Evolutionary conservation across 2,888 invertebrate species (phyloP).

Genomic region (Sphaerophoria rueppellii): DNA sequence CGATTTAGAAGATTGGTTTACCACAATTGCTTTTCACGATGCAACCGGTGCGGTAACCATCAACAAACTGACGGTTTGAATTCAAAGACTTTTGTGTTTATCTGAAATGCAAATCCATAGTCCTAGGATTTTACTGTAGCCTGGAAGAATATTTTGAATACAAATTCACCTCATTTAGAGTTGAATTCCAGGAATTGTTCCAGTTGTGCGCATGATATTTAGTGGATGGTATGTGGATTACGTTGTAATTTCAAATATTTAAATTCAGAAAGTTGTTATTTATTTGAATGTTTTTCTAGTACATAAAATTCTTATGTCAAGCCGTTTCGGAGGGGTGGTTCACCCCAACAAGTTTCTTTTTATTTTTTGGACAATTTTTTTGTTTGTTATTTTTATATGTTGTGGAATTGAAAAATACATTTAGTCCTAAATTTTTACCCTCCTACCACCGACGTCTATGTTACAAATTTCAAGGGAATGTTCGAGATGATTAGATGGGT

Average conservation of each 20-base stretch:
- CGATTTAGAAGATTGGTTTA: not conserved
- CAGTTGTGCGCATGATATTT: slow-evolving; percentile 29
- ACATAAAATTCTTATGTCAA: not conserved
- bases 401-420: too few species aligned
- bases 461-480: too few species aligned
- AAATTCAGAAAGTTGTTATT: not conserved
- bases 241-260: not conserved
- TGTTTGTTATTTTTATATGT: too few species aligned
- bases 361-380: too few species aligned
- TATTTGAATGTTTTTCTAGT: too few species aligned
- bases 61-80: slow-evolving; percentile 65
- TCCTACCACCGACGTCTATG: too few species aligned
- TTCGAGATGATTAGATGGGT: too few species aligned
- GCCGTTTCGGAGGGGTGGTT: too few species aligned
- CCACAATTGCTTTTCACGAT: slow-evolving; percentile 50
- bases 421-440: too few species aligned
- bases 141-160: slow-evolving; percentile 34
- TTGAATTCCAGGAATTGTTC: slow-evolving; percentile 26
- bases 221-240: slow-evolving; percentile 42
- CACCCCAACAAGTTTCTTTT: too few species aligned
- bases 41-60: slow-evolving; percentile 71
- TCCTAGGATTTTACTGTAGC: slow-evolving; percentile 56
- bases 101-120: slow-evolving; percentile 27
- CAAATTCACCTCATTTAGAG: slow-evolving; percentile 55
- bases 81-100: slow-evolving; percentile 67